These are phyloP conservation scores for Acipenser ruthenus DNA, from an alignment of 2,797 vertebrate species.

Conservation along the genomic window DNA sequence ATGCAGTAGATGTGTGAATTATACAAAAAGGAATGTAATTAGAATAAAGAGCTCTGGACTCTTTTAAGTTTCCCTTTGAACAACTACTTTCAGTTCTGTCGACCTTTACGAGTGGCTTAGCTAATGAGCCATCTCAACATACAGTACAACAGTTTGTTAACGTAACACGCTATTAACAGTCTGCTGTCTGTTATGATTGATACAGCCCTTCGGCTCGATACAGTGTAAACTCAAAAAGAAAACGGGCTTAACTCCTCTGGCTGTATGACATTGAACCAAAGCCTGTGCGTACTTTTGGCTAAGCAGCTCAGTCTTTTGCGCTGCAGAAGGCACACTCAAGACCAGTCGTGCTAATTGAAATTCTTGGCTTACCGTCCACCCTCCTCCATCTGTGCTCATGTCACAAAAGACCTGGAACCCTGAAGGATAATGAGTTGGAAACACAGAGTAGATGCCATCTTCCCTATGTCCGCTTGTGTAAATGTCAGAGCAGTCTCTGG, in stretches of 20 bases:
- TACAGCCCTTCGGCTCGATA: not conserved
- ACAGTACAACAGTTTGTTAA: not conserved
- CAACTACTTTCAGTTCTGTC: not conserved
- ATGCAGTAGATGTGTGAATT: no score
- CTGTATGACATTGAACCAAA: no score
- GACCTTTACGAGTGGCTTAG: not conserved
- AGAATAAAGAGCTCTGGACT: no score
- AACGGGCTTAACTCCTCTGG: no score
- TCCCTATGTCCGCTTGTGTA: conserved; percentile 80
- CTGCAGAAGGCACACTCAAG: no score
- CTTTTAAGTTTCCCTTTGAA: no score
- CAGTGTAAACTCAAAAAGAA: not conserved
- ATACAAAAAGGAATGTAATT: no score
- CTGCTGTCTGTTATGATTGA: not conserved
- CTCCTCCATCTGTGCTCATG: conserved; percentile 89
- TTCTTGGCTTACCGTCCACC: conserved; percentile 86
- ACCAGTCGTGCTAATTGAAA: no score
- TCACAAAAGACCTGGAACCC: conserved; percentile 97
- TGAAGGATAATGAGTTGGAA: conserved; percentile 80
- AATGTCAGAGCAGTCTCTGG: conserved; percentile 89
- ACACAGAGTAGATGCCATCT: conserved; percentile 92
- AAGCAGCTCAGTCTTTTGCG: no score
- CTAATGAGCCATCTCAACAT: not conserved
- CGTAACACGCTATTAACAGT: not conserved
- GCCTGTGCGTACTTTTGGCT: no score